These are phyloP conservation scores for Penaeus vannamei DNA, from an alignment of 1,140 invertebrate genomes.

Conservation along the genomic window DNA sequence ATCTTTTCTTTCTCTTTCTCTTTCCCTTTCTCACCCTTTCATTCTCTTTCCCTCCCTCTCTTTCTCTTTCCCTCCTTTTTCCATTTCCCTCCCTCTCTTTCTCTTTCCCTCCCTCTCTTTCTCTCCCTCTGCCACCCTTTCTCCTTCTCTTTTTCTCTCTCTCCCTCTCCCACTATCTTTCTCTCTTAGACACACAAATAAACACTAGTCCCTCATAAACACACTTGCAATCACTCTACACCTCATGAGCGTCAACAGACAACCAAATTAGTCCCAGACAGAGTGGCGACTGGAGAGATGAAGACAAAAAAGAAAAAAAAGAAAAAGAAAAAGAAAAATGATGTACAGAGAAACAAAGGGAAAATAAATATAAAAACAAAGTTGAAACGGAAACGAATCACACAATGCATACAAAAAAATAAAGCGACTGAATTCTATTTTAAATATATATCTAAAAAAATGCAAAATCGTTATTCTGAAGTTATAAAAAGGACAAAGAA, in stretches of 20 bases:
- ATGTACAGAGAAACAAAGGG: slow-evolving; percentile 10
- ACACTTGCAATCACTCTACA: too few species aligned
- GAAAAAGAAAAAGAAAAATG: slow-evolving; percentile 24
- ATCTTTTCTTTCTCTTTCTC: background rate
- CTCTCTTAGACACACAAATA: background rate
- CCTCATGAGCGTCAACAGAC: background rate
- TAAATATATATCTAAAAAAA: too few species aligned
- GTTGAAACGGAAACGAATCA: too few species aligned
- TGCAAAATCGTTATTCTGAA: background rate
- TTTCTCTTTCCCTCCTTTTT: background rate
- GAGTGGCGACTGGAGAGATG: background rate
- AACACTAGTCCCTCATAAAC: too few species aligned
- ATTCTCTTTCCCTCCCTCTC: background rate
- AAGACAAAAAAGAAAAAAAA: background rate
- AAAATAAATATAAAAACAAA: background rate
- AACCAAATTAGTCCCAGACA: background rate
- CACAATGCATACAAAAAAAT: too few species aligned
- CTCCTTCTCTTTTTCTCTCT: background rate
- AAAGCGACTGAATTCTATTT: too few species aligned
- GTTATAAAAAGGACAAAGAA: background rate
- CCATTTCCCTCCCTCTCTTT: background rate
- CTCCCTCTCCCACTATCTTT: background rate
- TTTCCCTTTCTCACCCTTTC: background rate
- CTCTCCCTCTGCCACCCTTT: background rate
- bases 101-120: background rate